phyloP scores from a whole-genome alignment of 2,797 vertebrate species.

The Fistularia commersonii region DNA sequence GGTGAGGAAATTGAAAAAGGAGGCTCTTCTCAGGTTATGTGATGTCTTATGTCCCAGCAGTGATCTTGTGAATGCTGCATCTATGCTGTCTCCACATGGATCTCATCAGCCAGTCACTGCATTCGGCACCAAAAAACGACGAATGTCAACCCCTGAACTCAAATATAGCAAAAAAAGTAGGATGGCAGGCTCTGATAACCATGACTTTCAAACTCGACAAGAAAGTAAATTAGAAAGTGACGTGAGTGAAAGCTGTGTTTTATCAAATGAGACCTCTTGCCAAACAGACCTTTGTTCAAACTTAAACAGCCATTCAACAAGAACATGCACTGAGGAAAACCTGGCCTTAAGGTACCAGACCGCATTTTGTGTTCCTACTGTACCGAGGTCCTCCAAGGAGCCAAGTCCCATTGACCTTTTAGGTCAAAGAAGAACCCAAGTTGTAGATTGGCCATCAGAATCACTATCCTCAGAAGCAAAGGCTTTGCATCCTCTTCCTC shows the following conservation, averaged over 20 bases:
- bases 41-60: not conserved
- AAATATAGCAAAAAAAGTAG: constrained; percentile 55
- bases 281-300: constrained; percentile 2
- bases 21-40: not conserved
- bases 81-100: constrained; percentile 1
- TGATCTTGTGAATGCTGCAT: not conserved
- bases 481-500: not conserved
- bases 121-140: constrained; percentile 62
- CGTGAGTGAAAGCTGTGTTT: constrained; percentile 3
- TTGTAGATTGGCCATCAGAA: constrained; percentile 3
- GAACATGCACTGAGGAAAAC: too few species aligned
- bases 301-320: too few species aligned
- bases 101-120: not conserved
- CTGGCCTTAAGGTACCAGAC: not conserved
- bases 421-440: not conserved
- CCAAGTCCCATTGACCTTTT: constrained; percentile 4
- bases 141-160: constrained; percentile 43
- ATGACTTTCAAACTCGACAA: not conserved
- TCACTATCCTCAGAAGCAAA: constrained; percentile 19
- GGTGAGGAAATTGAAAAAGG: not conserved
- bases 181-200: constrained; percentile 1
- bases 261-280: constrained; percentile 4
- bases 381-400: constrained; percentile 5
- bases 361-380: constrained; percentile 16
- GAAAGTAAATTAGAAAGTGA: not conserved